These are phyloP conservation scores for Apocheima hispidaria DNA, from an alignment of 2,888 invertebrate genomes.

Conservation along the genomic window DNA sequence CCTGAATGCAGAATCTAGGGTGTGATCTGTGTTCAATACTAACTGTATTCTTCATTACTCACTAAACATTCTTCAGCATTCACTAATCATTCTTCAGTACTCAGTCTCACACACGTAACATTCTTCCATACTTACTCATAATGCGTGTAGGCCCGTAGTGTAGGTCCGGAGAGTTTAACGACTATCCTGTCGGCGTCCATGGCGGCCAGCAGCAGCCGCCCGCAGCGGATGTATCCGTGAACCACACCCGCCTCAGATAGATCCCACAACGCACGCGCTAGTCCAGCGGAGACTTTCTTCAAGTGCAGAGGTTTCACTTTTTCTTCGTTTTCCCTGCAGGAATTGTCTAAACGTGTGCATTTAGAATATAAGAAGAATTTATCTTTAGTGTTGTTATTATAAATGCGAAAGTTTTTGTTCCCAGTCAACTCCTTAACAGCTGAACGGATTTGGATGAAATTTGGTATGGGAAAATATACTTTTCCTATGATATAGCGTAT, in stretches of 20 bases:
- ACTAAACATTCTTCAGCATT: not conserved
- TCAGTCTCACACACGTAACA: constrained; percentile 84
- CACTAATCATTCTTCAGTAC: constrained; percentile 52
- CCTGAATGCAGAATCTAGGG: not conserved
- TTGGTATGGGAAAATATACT: too few species aligned
- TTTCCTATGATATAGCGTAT: too few species aligned
- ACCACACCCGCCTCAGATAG: constrained; percentile 93
- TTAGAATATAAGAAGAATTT: too few species aligned
- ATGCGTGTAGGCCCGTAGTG: constrained; percentile 87
- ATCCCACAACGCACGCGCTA: constrained; percentile 95
- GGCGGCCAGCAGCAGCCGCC: constrained; percentile 91
- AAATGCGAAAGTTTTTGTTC: not conserved
- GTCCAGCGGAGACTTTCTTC: constrained; percentile 92
- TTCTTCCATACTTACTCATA: constrained; percentile 87
- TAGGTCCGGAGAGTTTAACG: constrained; percentile 94
- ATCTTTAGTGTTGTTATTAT: too few species aligned
- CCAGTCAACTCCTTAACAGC: too few species aligned
- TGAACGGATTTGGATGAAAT: too few species aligned
- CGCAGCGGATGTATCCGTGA: constrained; percentile 94
- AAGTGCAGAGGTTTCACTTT: constrained; percentile 89
- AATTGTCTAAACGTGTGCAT: not conserved
- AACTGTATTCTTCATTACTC: too few species aligned
- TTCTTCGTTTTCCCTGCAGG: constrained; percentile 66
- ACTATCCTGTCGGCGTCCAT: constrained; percentile 89
- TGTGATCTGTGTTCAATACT: too few species aligned